A percentile compares a stretch with the other conserved stretches of the same genome.
Evolutionary conservation across 2,888 invertebrate genomes (phyloP).

Genomic region (Hartigia nigra): DNA sequence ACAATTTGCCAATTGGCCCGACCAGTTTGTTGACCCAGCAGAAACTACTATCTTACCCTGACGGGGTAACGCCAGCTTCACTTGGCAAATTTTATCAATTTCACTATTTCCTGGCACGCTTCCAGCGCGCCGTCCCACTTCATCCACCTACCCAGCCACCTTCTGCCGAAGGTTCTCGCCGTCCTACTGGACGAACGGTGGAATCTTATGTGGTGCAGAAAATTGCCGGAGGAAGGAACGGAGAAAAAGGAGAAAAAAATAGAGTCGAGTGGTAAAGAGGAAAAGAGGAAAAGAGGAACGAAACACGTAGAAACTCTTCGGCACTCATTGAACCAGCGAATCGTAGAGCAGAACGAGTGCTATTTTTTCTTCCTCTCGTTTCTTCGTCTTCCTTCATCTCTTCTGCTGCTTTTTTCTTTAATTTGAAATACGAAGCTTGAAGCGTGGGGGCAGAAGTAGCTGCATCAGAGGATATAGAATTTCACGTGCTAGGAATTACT

Average conservation of each 20-base stretch:
- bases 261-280: not conserved
- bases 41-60: conserved; percentile 38
- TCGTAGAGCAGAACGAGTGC: not conserved
- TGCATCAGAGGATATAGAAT: not conserved
- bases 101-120: conserved; percentile 47
- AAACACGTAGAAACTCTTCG: not conserved
- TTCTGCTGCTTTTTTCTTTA: not conserved
- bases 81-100: conserved; percentile 56
- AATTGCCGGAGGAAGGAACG: not conserved
- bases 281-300: no score
- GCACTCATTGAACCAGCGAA: not conserved
- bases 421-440: not conserved
- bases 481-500: not conserved
- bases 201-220: not conserved
- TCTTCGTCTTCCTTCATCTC: not conserved
- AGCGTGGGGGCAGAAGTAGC: not conserved
- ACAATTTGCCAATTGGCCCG: conserved; percentile 48
- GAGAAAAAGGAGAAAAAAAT: not conserved
- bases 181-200: not conserved
- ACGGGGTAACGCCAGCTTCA: conserved; percentile 29
- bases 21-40: conserved; percentile 47
- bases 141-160: no score
- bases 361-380: not conserved
- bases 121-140: conserved; percentile 29
- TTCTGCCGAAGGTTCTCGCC: not conserved